Evolutionary conservation across 2,113 vertebrate species (phyloP), one percentile per base, ranked within the genome.

Genomic region (Ictalurus furcatus): DNA sequence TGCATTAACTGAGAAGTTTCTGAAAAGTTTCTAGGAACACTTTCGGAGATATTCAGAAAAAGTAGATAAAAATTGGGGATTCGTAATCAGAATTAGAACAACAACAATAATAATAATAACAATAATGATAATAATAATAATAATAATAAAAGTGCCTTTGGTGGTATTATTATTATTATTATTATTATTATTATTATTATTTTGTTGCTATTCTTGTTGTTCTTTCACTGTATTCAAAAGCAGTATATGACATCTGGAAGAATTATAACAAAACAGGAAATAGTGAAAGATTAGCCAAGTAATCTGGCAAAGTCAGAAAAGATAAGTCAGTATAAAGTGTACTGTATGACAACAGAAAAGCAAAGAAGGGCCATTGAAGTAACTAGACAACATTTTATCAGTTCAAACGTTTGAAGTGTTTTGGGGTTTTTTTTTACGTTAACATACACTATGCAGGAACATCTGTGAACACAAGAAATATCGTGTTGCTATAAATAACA

Each of bases 401-500:
- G 19, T 56, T 56, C 52, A 80, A 54, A 30, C 28, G 2, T 17
- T 52, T 52, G 21, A 78, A 65, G 6, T 28, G 52, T 7, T 34
- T 34, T 34, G 0, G 34, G 34, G n/a, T 13, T 78, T 48, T 79
- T n/a, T n/a, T 80, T 25, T 19, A 30, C 2, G 0, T 30, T 4
- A 30, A 80, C 48, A 56, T 9, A 16, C 52, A 56, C 78, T 28
- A 4, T 58, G 34, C 56, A 59, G 54, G 59, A 63, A 84, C 81
- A 44, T 84, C 58, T 40, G 58, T 63, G 81, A 83, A 37, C 54
- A 61, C 80, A 61, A 56, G 9, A 61, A 83, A 83, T 25, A 34
- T 40, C 81, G 14, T 37, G 56, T 25, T 84, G 81, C 59, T 84
- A 84, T 84, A 84, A 84, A 84, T 63, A 84, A 59, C 48, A 7